Evolutionary conservation across 2,888 invertebrate genomes (phyloP), one percentile per base, ranked within the genome.

Genomic region (Ypsolopha sequella): DNA sequence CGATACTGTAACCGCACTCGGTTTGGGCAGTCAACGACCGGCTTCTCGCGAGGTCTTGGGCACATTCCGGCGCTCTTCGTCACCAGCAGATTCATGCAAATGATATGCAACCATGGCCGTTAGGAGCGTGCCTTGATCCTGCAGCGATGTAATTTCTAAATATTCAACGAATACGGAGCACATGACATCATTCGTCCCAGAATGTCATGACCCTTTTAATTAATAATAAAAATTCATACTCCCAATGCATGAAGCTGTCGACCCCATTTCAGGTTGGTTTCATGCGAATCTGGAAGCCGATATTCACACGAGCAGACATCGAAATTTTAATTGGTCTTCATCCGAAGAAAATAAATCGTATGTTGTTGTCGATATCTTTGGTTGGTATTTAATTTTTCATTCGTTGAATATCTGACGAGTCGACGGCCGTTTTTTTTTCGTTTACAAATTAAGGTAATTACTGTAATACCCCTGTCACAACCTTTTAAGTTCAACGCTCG

Each of bases 391-490:
- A 70, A 76, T 70, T 70, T 73, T 70, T 66, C 68, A 63, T 66
- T 67, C 64, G 54, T 61, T 73, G 65, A 70, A 70, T 66, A 62
- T 65, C 62, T 64, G 41, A 70, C 67, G 60, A 63, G 61, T 58
- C 66, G 72, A 72, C 73, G 70, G 68, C 58, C 67, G 64, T 76
- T 80, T 24, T 81, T 79, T 81, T 79, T 69, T n/a, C 80, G 74
- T 77, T 81, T 76, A 80, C 80, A 80, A 79, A 81, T 82, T 82
- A 80, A 81, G 73, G 76, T 76, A 79, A 81, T 80, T 80, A 77
- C 77, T 68, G 75, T 80, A 80, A 80, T 80, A 78, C 70, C 69
- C 67, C 76, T 77, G 80, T 80, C 81, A 79, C 78, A 80, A 77
- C 80, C 80, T 80, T 81, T 79, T 81, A 79, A 79, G 80, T 81